Evolutionary conservation across 2,113 vertebrate genomes (phyloP).

Genomic region (Leptobrachium leishanense): DNA sequence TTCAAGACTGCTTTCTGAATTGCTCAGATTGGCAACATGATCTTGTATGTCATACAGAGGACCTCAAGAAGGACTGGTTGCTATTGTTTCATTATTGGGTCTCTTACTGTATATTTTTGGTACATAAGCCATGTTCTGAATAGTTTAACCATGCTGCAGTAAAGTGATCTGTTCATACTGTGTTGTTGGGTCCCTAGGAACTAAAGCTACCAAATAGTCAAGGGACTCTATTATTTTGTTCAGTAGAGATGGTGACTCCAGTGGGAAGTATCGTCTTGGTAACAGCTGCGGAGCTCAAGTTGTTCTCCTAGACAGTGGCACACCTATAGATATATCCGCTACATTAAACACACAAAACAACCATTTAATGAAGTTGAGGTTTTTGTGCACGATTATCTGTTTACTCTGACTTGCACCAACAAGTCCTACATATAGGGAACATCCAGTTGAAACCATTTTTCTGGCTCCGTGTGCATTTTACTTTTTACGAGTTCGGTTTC

Average conservation of each 20-base stretch:
- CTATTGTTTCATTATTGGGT: conserved; percentile 75
- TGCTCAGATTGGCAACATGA: conserved; percentile 57
- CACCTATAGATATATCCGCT: no score
- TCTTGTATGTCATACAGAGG: conserved; percentile 56
- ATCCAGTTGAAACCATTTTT: no score
- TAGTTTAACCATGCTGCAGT: conserved; percentile 78
- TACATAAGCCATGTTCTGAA: conserved; percentile 72
- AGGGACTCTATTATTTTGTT: not conserved
- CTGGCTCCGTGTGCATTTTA: no score
- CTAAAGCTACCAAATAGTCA: not conserved
- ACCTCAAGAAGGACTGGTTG: conserved; percentile 96
- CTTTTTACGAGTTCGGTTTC: no score
- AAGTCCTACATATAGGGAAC: no score
- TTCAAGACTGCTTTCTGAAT: conserved; percentile 38
- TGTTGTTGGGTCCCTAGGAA: conserved; percentile 70
- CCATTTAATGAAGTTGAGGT: no score
- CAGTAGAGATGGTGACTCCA: not conserved
- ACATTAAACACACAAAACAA: no score
- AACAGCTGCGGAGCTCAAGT: not conserved
- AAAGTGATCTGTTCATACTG: conserved; percentile 99
- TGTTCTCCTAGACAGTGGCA: no score
- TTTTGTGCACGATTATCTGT: no score
- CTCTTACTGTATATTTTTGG: conserved; percentile 90
- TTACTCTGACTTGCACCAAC: no score
- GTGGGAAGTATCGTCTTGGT: conserved; percentile 20